phyloP scores from a whole-genome alignment of 1,140 invertebrate species.

The Drosophila micromelanica region DNA sequence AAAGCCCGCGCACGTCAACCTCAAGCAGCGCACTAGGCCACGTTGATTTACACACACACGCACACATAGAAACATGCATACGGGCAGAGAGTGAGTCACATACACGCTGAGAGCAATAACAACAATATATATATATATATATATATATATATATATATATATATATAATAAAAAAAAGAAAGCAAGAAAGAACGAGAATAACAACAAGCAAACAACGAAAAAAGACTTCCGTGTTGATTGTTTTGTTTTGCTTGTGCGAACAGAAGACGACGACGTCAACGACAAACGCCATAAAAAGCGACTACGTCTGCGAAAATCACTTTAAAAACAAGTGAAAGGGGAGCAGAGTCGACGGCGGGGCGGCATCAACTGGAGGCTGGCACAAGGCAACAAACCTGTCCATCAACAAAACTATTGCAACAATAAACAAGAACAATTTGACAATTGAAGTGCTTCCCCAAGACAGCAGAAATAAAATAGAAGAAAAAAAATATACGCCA shows the following conservation, averaged over 20 bases:
- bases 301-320: constrained; percentile 73
- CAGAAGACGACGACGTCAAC: constrained; percentile 44
- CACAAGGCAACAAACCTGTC: constrained; percentile 65
- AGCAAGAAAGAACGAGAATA: constrained; percentile 22
- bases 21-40: constrained; percentile 79
- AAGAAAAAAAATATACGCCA: constrained; percentile 1
- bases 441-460: constrained; percentile 77
- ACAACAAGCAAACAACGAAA: constrained; percentile 58
- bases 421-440: constrained; percentile 82
- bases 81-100: constrained; percentile 18
- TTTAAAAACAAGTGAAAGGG: constrained; percentile 80
- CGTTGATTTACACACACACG: constrained; percentile 67
- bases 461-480: constrained; percentile 18
- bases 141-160: no score
- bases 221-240: constrained; percentile 80
- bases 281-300: constrained; percentile 75
- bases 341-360: constrained; percentile 6
- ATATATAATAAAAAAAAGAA: no score
- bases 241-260: constrained; percentile 70
- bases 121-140: no score
- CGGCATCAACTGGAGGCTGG: constrained; percentile 8
- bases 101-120: constrained; percentile 44
- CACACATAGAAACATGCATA: neutral
- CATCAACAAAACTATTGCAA: constrained; percentile 81
- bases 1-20: constrained; percentile 72